Base-by-base conservation (phyloP, 2,113 vertebrate species). In the Tylochromis polylepis region DNA sequence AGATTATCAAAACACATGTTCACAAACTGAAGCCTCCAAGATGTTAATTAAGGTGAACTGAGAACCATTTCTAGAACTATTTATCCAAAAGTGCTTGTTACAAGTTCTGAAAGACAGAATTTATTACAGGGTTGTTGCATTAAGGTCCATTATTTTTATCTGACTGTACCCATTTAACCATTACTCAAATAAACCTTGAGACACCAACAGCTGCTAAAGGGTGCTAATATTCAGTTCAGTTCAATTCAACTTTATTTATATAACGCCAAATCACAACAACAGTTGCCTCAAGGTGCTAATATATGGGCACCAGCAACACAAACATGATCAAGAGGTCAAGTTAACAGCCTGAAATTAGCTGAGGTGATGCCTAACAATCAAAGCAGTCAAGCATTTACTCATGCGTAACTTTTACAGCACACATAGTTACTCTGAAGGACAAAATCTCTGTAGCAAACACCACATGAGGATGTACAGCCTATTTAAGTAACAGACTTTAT, bases 111-210 rank as follows among this genome's bases (percentile, higher is more conserved):
- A 27, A 27, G 38, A 14, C 38, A 43, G 43, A 77, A 31, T 77
- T 51, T 77, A 77, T 14, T 5, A 12, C 10, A 51, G 43, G 9
- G 5, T 10, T 75, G 41, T 20, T 75, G 67, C 3, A 49, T 75
- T 75, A 75, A 49, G 16, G 24, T 77, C 9, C 24, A 51, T 51
- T 77, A 77, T 77, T 51, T 31, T 18, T 31, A 51, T 75, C 24
- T 31, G 1, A 49, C 24, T 77, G 10, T 51, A 31, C 43, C 0
- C 2, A 31, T 31, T 51, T 77, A 75, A 49, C 67, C 0, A 0
- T 16, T 72, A 46, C 41, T 75, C 15, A 46, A 72, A 75, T 18
- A 49, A 49, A 51, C 24, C 29, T 51, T 65, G 20, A 75, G 67
- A 75, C 24, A 29, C 41, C 0, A 0, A 51, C 16, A 8, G 16